Percentiles rank a stretch among this genome's conserved stretches.
phyloP scores from a whole-genome alignment of 2,113 vertebrate species.

The Sula dactylatra region DNA sequence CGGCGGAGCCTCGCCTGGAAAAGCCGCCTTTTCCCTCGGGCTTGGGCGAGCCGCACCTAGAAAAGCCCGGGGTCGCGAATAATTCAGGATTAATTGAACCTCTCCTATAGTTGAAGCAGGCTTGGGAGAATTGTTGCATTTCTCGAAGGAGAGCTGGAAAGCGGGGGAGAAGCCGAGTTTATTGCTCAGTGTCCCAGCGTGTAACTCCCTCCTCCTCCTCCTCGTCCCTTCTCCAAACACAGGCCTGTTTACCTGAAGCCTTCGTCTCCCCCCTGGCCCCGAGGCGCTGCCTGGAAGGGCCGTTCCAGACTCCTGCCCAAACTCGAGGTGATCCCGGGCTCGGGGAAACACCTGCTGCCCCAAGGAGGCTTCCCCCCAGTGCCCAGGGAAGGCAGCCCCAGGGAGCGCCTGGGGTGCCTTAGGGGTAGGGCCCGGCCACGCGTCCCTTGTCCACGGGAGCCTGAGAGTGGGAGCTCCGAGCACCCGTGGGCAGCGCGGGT shows the following conservation, averaged over 20 bases:
- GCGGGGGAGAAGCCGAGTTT: not conserved
- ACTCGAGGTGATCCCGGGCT: not conserved
- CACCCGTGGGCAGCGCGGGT: not conserved
- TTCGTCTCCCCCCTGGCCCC: too few relatives aligned
- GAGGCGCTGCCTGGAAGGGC: not conserved
- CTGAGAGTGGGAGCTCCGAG: not conserved
- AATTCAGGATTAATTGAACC: not conserved
- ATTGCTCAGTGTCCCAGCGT: not conserved
- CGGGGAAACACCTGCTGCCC: not conserved
- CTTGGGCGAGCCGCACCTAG: not conserved
- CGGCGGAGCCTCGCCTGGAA: not conserved
- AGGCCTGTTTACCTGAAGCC: not conserved
- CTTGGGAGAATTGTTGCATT: not conserved
- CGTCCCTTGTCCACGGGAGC: not conserved
- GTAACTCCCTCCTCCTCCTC: not conserved
- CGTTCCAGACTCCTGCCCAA: not conserved
- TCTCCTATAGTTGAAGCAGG: not conserved
- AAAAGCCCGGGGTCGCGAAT: not conserved
- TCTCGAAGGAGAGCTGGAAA: not conserved
- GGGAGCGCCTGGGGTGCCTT: rapidly evolving
- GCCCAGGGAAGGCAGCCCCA: too few relatives aligned
- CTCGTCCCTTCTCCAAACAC: not conserved
- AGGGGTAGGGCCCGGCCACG: too few relatives aligned
- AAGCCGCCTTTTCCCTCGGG: not conserved
- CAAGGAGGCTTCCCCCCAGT: rapidly evolving